Conservation (phyloP, 2,888 invertebrate species). For the Gonocerus acuteangulatus region DNA sequence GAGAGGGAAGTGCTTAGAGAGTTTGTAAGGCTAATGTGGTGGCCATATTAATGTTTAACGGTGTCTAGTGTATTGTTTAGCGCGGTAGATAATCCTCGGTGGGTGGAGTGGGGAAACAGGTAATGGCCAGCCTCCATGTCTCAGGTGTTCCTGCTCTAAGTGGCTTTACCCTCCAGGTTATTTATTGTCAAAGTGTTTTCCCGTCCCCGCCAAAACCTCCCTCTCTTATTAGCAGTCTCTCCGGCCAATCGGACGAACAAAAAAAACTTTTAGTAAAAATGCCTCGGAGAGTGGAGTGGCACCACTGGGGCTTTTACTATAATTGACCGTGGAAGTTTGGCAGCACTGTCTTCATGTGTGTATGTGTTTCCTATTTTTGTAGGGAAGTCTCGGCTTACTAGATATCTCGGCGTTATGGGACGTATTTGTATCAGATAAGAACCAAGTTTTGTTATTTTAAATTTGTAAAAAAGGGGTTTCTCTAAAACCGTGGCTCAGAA, state of each 20-base stretch:
- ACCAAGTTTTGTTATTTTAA: too few relatives aligned
- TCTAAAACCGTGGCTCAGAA: too few relatives aligned
- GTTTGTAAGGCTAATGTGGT: background rate
- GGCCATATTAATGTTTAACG: background rate
- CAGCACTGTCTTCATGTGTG: too few relatives aligned
- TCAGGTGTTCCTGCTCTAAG: constrained; percentile 13
- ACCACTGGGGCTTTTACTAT: constrained; percentile 15
- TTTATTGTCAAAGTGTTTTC: constrained; percentile 11
- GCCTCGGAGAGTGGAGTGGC: background rate
- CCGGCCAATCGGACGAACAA: constrained; percentile 8
- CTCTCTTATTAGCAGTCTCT: background rate
- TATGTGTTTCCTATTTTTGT: too few relatives aligned
- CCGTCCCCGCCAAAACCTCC: background rate
- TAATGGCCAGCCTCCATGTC: constrained; percentile 7
- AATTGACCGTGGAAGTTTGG: constrained; percentile 9
- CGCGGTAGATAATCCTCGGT: too few relatives aligned
- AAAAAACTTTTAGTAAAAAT: constrained; percentile 21
- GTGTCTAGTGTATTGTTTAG: constrained; percentile 4
- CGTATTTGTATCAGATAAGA: too few relatives aligned
- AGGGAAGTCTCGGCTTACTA: too few relatives aligned
- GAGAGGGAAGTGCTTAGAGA: background rate
- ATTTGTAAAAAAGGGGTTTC: too few relatives aligned
- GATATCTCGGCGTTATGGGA: too few relatives aligned
- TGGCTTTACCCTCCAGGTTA: constrained; percentile 15
- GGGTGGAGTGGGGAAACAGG: background rate